Conservation (phyloP, 2,888 invertebrate species). For the Hirtodrosophila histrioides region DNA sequence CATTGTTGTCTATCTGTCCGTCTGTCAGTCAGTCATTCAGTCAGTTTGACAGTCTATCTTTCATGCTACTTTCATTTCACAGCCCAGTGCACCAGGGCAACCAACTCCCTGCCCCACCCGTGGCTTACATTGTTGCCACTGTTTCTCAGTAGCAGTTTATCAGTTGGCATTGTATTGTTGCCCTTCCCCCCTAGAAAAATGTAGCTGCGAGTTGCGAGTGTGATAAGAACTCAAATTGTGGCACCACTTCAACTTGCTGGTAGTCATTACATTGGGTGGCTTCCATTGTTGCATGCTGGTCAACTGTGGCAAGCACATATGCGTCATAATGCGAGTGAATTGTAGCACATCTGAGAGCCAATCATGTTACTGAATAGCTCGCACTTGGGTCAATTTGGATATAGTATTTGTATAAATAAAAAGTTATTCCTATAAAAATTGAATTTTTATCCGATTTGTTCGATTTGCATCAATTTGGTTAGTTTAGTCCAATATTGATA, state of each 20-base stretch:
- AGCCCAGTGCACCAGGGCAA: slow-evolving; percentile 52
- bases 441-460: too few species aligned
- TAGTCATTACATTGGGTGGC: slow-evolving; percentile 15
- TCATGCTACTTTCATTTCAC: slow-evolving; percentile 64
- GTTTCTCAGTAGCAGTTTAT: slow-evolving; percentile 43
- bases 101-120: neutral
- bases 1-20: slow-evolving; percentile 29
- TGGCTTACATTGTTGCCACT: neutral
- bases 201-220: slow-evolving; percentile 30
- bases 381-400: too few species aligned
- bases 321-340: slow-evolving; percentile 3
- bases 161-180: slow-evolving; percentile 59
- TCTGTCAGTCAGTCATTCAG: slow-evolving; percentile 9
- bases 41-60: slow-evolving; percentile 10
- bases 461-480: too few species aligned
- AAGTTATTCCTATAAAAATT: too few species aligned
- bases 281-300: slow-evolving; percentile 24
- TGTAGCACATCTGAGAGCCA: too few species aligned
- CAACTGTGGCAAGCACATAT: slow-evolving; percentile 20
- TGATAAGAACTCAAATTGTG: slow-evolving; percentile 52
- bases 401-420: too few species aligned
- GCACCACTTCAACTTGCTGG: slow-evolving; percentile 22
- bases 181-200: slow-evolving; percentile 32
- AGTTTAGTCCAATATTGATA: too few species aligned
- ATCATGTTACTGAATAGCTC: too few species aligned